Evolutionary conservation across 2,797 vertebrate genomes (phyloP).

Genomic region (Enteromius paludinosus): DNA sequence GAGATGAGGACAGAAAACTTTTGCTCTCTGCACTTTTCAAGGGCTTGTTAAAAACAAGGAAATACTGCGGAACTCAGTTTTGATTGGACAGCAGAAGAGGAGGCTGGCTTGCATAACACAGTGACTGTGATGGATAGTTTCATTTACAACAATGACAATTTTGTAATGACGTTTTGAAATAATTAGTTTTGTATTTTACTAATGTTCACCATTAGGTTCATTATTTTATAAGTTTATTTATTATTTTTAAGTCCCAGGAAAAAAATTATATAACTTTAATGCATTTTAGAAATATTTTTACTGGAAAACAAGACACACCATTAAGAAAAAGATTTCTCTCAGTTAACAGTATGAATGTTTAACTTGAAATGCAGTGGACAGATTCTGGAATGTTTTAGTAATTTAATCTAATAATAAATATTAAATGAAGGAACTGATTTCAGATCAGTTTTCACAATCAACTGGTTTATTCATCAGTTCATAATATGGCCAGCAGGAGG

Average conservation of each 20-base stretch:
- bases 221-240: too few relatives aligned
- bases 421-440: slow-evolving; percentile 4
- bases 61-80: background rate
- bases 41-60: slow-evolving; percentile 17
- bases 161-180: too few relatives aligned
- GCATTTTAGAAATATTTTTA: background rate
- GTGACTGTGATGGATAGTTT: background rate
- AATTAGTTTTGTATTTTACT: background rate
- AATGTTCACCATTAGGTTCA: background rate
- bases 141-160: background rate
- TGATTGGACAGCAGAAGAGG: background rate
- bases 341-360: background rate
- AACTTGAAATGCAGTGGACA: background rate
- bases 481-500: slow-evolving; percentile 54
- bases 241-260: too few relatives aligned
- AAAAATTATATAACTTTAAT: background rate
- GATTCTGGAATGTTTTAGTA: background rate
- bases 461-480: background rate
- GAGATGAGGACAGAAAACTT: slow-evolving; percentile 28
- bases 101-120: background rate
- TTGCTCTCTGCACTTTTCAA: slow-evolving; percentile 12
- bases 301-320: background rate
- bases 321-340: background rate
- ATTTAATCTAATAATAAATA: slow-evolving; percentile 1
- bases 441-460: slow-evolving; percentile 12